These are phyloP conservation scores for Melanotaenia trifasciata DNA, from an alignment of 2,797 vertebrate genomes.

Conservation along the genomic window DNA sequence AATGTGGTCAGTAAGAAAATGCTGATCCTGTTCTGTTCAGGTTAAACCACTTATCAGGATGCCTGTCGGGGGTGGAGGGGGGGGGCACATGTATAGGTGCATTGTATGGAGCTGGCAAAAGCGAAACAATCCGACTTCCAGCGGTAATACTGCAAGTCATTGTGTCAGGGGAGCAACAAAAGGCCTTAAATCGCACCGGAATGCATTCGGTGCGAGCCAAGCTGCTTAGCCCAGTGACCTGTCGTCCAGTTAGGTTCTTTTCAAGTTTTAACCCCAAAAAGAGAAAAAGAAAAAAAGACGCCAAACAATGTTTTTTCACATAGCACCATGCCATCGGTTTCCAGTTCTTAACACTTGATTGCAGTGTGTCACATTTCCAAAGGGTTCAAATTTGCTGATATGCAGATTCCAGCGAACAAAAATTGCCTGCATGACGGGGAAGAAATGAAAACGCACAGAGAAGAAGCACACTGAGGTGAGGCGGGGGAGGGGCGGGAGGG, in stretches of 20 bases:
- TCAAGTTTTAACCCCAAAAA: conserved; percentile 36
- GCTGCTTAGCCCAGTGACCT: conserved; percentile 62
- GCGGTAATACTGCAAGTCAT: conserved; percentile 46
- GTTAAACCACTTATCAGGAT: conserved; percentile 46
- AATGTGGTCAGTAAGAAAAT: conserved; percentile 40
- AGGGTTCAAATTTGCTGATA: conserved; percentile 23
- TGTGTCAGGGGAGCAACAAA: conserved; percentile 51
- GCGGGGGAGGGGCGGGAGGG: neutral
- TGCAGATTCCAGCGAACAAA: conserved; percentile 9
- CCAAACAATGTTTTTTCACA: conserved; percentile 43
- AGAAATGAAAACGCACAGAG: conserved; percentile 14
- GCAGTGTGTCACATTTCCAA: conserved; percentile 56
- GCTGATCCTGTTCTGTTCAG: conserved; percentile 28
- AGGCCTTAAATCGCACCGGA: conserved; percentile 48
- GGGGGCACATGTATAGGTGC: conserved; percentile 33
- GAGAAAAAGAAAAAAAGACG: conserved; percentile 10
- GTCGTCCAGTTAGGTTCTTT: conserved; percentile 35
- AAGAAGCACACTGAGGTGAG: conserved; percentile 2
- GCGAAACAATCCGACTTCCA: conserved; percentile 55
- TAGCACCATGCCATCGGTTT: conserved; percentile 77
- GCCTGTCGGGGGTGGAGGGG: neutral
- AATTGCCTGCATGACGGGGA: neutral
- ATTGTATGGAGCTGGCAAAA: conserved; percentile 44
- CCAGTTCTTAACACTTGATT: conserved; percentile 52
- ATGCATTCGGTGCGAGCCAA: conserved; percentile 47